Conservation (phyloP, 2,797 vertebrate species). For the Falco novaeseelandiae region DNA sequence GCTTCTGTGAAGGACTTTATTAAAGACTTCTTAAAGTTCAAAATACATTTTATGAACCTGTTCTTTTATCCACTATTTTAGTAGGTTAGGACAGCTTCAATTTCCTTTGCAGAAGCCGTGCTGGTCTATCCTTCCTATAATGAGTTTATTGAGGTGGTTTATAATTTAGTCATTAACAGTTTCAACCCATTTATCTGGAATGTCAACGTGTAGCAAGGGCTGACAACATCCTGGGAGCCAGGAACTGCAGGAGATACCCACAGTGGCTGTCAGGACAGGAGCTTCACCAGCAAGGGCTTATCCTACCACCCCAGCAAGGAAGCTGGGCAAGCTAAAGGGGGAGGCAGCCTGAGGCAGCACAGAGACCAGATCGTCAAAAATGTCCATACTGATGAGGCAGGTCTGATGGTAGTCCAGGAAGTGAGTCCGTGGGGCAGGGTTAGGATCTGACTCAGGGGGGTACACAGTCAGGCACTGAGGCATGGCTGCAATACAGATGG, state of each 20-base stretch:
- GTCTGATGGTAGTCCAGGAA: not conserved
- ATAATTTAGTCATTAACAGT: not conserved
- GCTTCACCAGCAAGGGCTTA: not conserved
- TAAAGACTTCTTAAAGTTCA: not conserved
- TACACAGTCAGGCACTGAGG: not conserved
- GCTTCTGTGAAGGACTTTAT: not conserved
- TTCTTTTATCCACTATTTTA: not conserved
- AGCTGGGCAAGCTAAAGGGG: not conserved
- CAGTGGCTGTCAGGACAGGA: not conserved
- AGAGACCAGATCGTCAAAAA: not conserved
- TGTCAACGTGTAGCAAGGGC: not conserved
- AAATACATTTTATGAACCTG: not conserved
- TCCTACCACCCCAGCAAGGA: no score
- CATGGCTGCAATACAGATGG: not conserved
- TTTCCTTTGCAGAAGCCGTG: not conserved
- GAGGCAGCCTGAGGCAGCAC: not conserved
- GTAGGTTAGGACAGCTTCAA: not conserved
- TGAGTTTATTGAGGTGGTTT: not conserved
- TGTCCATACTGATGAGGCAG: accelerated
- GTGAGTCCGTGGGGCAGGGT: not conserved
- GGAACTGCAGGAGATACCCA: no score
- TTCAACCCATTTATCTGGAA: not conserved
- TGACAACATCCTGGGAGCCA: not conserved
- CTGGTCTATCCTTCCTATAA: not conserved
- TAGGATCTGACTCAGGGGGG: not conserved